These are phyloP conservation scores for Calliphora vomitoria DNA, from an alignment of 2,888 invertebrate genomes.

Conservation along the genomic window DNA sequence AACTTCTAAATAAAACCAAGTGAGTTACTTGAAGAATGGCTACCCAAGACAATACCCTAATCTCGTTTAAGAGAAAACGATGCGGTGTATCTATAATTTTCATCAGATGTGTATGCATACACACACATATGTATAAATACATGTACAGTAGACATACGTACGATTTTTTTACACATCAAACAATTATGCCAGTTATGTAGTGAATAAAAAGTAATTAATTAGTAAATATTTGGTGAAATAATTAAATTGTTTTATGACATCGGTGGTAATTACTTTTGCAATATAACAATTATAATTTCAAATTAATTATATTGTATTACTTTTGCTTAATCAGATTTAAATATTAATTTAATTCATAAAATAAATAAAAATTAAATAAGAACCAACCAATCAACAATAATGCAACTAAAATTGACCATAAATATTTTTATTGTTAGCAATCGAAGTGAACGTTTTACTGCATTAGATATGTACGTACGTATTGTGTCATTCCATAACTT, in stretches of 20 bases:
- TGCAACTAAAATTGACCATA: not conserved
- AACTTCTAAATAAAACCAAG: too few relatives aligned
- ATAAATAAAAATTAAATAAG: not conserved
- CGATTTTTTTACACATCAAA: conserved; percentile 43
- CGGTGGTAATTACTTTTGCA: conserved; percentile 63
- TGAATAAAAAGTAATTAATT: conserved; percentile 72
- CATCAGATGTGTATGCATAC: not conserved
- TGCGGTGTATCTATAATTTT: too few relatives aligned
- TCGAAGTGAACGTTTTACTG: too few relatives aligned
- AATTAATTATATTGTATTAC: conserved; percentile 54
- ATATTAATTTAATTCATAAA: conserved; percentile 39
- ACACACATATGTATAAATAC: not conserved
- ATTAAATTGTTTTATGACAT: conserved; percentile 68
- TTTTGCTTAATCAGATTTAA: conserved; percentile 47
- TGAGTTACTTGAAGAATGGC: too few relatives aligned
- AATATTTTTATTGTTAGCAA: not conserved
- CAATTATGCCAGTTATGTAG: conserved; percentile 58
- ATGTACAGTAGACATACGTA: not conserved
- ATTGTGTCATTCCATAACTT: too few relatives aligned
- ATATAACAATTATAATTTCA: conserved; percentile 62
- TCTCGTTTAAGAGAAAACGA: too few relatives aligned
- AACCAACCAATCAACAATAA: not conserved
- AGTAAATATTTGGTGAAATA: conserved; percentile 69
- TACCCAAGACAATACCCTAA: too few relatives aligned
- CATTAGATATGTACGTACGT: too few relatives aligned